Percentiles rank a stretch among this genome's conserved stretches.
Conservation (phyloP, 2,797 vertebrate species). For the Xyrichtys novacula region DNA sequence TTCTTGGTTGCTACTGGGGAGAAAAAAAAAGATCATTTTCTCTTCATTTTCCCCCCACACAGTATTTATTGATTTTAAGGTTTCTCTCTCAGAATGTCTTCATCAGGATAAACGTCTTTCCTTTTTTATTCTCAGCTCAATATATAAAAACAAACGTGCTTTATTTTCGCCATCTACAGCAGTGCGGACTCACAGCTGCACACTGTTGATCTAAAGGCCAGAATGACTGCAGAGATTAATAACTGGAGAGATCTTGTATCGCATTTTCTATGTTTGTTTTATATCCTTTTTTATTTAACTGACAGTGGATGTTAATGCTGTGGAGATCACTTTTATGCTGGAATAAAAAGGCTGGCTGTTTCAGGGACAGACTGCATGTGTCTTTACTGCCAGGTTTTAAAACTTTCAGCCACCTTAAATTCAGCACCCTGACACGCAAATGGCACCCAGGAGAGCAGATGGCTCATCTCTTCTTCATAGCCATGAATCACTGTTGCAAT, state of each 20-base stretch:
- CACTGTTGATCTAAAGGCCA: slow-evolving; percentile 44
- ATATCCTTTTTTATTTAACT: slow-evolving; percentile 76
- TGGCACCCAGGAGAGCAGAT: slow-evolving; percentile 54
- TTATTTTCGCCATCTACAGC: slow-evolving; percentile 35
- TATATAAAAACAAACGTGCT: slow-evolving; percentile 39
- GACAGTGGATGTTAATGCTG: slow-evolving; percentile 66
- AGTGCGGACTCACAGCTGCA: slow-evolving; percentile 10
- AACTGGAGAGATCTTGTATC: slow-evolving; percentile 40
- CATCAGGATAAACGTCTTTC: slow-evolving; percentile 55
- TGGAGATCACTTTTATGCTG: slow-evolving; percentile 69
- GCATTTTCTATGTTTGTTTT: slow-evolving; percentile 73
- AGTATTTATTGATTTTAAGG: slow-evolving; percentile 76
- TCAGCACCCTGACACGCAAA: slow-evolving; percentile 30
- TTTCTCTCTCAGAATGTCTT: slow-evolving; percentile 69
- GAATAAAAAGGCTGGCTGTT: slow-evolving; percentile 70
- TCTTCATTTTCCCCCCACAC: slow-evolving; percentile 67
- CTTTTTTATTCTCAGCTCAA: slow-evolving; percentile 35
- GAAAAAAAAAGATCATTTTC: slow-evolving; percentile 65
- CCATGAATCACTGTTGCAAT: slow-evolving; percentile 33
- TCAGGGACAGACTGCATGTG: slow-evolving; percentile 23
- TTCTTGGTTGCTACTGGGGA: slow-evolving; percentile 47
- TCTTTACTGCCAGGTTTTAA: slow-evolving; percentile 39
- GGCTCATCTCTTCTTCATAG: slow-evolving; percentile 59
- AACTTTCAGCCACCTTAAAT: slow-evolving; percentile 38
- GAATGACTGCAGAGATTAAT: slow-evolving; percentile 18